phyloP scores from a whole-genome alignment of 2,113 vertebrate genomes.

The Mobula hypostoma region DNA sequence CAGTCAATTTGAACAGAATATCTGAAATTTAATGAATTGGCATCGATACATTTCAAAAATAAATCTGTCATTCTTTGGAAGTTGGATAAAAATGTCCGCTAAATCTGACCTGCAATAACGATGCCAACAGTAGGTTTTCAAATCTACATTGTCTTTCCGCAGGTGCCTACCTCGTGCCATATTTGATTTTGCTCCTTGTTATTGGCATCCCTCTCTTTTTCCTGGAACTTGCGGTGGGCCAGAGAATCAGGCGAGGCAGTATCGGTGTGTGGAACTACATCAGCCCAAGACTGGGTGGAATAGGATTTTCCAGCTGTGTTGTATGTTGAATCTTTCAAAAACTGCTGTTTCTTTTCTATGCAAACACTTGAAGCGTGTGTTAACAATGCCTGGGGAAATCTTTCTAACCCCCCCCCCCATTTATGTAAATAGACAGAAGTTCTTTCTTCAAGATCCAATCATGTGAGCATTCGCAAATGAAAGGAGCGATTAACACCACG shows the following conservation, averaged over 20 bases:
- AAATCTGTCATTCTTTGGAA: background rate
- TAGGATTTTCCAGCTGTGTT: conserved; percentile 90
- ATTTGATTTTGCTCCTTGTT: conserved; percentile 79
- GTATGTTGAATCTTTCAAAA: conserved; percentile 59
- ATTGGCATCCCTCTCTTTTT: conserved; percentile 96
- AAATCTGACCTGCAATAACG: background rate
- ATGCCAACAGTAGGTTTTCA: background rate
- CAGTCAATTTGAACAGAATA: background rate
- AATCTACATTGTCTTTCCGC: conserved; percentile 40
- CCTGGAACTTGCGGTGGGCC: conserved; percentile 90
- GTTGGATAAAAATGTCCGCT: background rate
- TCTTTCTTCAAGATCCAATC: background rate
- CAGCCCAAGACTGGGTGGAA: conserved; percentile 87
- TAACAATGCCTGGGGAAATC: background rate
- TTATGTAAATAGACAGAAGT: background rate
- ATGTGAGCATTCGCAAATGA: background rate
- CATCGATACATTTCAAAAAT: background rate
- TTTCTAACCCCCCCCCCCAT: too few relatives aligned
- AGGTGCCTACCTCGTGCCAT: conserved; percentile 96
- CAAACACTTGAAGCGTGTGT: background rate
- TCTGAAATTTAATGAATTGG: background rate
- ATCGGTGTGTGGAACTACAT: conserved; percentile 98
- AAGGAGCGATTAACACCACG: background rate
- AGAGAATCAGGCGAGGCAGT: conserved; percentile 87
- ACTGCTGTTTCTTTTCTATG: background rate